Percentiles rank a stretch among this genome's conserved stretches.
Evolutionary conservation across 2,888 invertebrate genomes (phyloP).

Genomic region (Leptarthrus brevirostris): DNA sequence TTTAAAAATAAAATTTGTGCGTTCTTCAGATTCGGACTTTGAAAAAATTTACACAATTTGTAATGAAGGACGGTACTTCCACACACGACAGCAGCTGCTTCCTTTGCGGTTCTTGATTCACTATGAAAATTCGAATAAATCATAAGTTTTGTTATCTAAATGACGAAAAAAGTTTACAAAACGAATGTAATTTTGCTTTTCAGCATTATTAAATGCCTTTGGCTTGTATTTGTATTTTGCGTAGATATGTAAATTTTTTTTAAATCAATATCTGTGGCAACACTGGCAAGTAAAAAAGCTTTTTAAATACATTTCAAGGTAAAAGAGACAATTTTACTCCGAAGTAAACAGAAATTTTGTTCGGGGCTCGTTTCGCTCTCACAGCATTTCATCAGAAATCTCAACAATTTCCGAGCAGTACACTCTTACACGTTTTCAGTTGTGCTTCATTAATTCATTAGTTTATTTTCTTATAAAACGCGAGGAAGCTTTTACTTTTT

Average conservation of each 20-base stretch:
- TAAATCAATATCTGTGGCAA: no score
- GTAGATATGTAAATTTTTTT: no score
- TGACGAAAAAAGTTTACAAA: no score
- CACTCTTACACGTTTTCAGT: neutral
- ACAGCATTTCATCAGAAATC: neutral
- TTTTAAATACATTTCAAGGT: conserved; percentile 37
- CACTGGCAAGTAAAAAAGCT: conserved; percentile 10
- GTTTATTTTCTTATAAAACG: conserved; percentile 39
- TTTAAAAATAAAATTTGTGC: neutral
- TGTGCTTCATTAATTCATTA: conserved; percentile 8
- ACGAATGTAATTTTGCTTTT: no score
- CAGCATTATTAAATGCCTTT: no score
- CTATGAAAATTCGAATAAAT: no score
- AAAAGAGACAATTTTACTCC: conserved; percentile 23
- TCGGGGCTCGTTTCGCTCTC: neutral
- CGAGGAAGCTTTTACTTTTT: conserved; percentile 34
- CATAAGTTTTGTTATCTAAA: no score
- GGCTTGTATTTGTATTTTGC: no score
- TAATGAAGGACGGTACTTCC: neutral
- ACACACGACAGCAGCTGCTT: neutral
- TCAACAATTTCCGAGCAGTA: neutral
- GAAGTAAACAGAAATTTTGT: conserved; percentile 30
- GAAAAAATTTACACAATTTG: neutral
- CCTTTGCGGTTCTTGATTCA: no score
- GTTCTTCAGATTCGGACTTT: neutral